phyloP scores from a whole-genome alignment of 1,140 invertebrate species.

The Arctopsyche grandis region DNA sequence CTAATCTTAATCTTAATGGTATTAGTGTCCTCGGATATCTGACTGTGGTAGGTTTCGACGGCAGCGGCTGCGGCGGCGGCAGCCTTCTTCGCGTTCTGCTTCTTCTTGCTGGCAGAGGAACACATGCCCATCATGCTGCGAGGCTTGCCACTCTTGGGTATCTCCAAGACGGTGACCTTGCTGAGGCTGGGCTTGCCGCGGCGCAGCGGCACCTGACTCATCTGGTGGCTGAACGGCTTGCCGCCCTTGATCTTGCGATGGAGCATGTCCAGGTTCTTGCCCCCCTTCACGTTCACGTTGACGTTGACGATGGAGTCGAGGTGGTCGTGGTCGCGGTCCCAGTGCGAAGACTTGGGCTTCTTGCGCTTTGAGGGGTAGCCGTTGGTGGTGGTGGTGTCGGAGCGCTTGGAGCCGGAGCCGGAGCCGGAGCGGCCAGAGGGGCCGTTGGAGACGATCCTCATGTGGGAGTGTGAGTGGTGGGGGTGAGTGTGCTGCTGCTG shows the following conservation, averaged over 20 bases:
- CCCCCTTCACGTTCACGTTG: slow-evolving; percentile 43
- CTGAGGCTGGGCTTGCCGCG: slow-evolving; percentile 63
- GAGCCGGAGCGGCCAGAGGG: too few species aligned
- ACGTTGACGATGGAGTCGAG: too few species aligned
- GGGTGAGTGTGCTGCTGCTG: too few species aligned
- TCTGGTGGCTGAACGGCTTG: slow-evolving; percentile 64
- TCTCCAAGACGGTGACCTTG: slow-evolving; percentile 64
- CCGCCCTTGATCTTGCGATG: slow-evolving; percentile 56
- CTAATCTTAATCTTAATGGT: slow-evolving; percentile 64
- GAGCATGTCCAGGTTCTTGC: slow-evolving; percentile 40
- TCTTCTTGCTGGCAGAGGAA: slow-evolving; percentile 56
- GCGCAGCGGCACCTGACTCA: slow-evolving; percentile 66
- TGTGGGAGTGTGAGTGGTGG: too few species aligned
- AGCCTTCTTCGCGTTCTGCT: too few species aligned
- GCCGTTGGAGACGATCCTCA: too few species aligned
- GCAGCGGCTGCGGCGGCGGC: too few species aligned
- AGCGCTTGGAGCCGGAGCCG: neutral
- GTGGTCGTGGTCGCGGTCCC: too few species aligned
- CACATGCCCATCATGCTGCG: slow-evolving; percentile 64
- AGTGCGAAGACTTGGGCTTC: slow-evolving; percentile 49
- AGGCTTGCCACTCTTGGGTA: slow-evolving; percentile 66
- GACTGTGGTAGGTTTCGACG: slow-evolving; percentile 64
- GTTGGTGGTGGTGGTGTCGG: too few species aligned
- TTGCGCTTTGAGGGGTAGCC: neutral
- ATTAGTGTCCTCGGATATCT: slow-evolving; percentile 64